Percentiles rank a stretch among this genome's conserved stretches.
These are phyloP conservation scores for Trochalopteron elliotii DNA, from an alignment of 2,113 vertebrate genomes.

Conservation along the genomic window DNA sequence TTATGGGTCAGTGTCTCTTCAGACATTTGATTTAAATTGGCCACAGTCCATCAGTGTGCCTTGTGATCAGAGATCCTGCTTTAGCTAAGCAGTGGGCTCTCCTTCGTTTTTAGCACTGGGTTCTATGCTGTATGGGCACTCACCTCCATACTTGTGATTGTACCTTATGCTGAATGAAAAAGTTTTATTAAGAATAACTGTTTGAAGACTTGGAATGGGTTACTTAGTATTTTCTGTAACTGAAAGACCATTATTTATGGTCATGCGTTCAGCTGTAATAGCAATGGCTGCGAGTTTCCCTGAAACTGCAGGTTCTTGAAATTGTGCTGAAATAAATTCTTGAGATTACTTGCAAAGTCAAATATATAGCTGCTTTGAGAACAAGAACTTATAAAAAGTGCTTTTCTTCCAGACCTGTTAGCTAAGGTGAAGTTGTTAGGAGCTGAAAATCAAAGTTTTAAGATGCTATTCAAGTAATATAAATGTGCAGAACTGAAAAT, in stretches of 20 bases:
- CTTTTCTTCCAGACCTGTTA: background rate
- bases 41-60: background rate
- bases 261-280: background rate
- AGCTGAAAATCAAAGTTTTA: background rate
- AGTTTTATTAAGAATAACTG: background rate
- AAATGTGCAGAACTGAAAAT: background rate
- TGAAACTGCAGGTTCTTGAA: background rate
- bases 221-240: background rate
- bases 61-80: background rate
- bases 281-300: background rate
- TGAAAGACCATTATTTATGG: background rate
- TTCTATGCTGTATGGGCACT: background rate
- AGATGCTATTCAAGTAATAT: background rate
- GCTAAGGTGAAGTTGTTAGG: background rate
- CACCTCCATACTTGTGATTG: background rate
- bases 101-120: background rate
- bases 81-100: background rate
- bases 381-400: background rate
- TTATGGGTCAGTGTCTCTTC: background rate
- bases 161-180: background rate
- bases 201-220: background rate
- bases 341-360: background rate
- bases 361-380: background rate
- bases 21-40: background rate
- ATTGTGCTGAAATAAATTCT: background rate